phyloP scores from a whole-genome alignment of 1,140 invertebrate species.

The Cyphomyrmex costatus region DNA sequence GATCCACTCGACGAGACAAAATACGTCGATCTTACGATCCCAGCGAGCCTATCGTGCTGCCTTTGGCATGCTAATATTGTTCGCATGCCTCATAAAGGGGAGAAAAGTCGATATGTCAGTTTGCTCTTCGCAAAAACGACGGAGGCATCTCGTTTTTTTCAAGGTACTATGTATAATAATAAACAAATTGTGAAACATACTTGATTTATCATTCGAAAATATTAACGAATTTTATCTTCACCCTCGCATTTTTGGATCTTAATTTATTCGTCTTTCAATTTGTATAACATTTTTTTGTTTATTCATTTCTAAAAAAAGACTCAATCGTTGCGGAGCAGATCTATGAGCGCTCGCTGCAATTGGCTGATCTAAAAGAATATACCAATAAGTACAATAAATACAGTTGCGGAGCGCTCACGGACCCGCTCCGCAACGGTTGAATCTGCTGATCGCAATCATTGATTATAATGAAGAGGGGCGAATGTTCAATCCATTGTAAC shows the following conservation, averaged over 20 bases:
- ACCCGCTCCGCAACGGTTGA: no score
- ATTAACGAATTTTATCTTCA: background rate
- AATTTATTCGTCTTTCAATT: background rate
- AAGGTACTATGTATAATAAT: background rate
- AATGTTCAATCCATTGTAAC: background rate
- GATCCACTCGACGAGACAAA: slow-evolving; percentile 74
- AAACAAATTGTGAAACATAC: background rate
- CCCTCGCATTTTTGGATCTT: background rate
- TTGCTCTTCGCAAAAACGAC: background rate
- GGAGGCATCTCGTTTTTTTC: background rate
- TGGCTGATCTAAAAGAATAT: no score
- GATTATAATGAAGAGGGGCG: background rate
- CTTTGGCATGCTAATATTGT: slow-evolving; percentile 36
- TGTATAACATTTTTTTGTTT: background rate
- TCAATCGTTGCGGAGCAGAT: no score
- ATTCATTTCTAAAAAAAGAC: background rate
- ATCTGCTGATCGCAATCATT: no score
- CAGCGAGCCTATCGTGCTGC: slow-evolving; percentile 1
- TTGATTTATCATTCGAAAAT: background rate
- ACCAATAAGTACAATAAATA: no score
- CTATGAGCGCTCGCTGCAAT: no score
- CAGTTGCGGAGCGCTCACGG: no score
- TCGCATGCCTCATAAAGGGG: slow-evolving; percentile 27
- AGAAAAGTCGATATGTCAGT: slow-evolving; percentile 29
- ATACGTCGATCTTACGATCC: slow-evolving; percentile 65